A percentile compares a stretch with the other conserved stretches of the same genome.
Conservation (phyloP, 2,113 vertebrate species). For the Hippolais icterina region DNA sequence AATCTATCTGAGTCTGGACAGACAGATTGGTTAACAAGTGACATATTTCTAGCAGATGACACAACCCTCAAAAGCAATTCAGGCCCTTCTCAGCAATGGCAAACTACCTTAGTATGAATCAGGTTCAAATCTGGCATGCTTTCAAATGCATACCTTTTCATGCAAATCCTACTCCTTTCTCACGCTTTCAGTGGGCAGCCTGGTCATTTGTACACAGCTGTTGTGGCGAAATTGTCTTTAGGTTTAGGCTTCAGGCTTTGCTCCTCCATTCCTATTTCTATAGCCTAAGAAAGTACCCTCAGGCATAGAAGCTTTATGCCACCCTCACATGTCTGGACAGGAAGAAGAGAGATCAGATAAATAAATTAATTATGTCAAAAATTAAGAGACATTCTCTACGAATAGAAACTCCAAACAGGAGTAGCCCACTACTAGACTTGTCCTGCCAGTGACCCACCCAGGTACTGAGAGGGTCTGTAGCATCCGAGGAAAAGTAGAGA, state of each 20-base stretch:
- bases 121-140: neutral
- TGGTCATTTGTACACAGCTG: neutral
- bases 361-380: neutral
- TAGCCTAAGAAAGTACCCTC: neutral
- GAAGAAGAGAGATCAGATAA: conserved; percentile 23
- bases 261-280: neutral
- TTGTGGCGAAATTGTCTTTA: neutral
- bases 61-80: neutral
- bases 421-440: neutral
- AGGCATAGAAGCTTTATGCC: neutral
- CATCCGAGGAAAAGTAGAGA: neutral
- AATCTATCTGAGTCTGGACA: neutral
- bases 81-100: neutral
- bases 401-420: neutral
- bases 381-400: neutral
- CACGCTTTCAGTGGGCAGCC: neutral
- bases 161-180: conserved; percentile 51
- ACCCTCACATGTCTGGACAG: conserved; percentile 15
- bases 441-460: neutral
- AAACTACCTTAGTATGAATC: conserved; percentile 14
- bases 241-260: neutral
- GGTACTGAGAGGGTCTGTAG: neutral
- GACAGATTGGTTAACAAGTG: neutral
- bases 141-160: conserved; percentile 3
- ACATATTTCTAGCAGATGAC: neutral